phyloP scores from a whole-genome alignment of 2,797 vertebrate genomes.

The Sarcophilus harrisii region DNA sequence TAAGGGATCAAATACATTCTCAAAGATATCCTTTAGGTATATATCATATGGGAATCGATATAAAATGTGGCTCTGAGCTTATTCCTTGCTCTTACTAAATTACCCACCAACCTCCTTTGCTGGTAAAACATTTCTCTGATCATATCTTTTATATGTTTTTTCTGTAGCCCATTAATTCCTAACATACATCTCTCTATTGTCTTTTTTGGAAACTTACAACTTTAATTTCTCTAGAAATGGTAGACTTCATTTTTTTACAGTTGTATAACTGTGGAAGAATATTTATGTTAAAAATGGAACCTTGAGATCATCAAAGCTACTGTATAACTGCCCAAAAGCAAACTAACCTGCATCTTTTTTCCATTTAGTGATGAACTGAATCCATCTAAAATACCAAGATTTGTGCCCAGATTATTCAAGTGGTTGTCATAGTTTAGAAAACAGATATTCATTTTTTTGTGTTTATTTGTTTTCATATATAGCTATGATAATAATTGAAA shows the following conservation, averaged over 20 bases:
- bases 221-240: background rate
- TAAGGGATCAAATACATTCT: background rate
- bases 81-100: background rate
- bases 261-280: background rate
- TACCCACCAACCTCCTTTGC: background rate
- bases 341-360: background rate
- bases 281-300: background rate
- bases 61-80: background rate
- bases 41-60: background rate
- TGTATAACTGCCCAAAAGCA: background rate
- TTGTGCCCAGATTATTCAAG: background rate
- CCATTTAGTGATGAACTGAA: background rate
- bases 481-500: background rate
- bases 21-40: background rate
- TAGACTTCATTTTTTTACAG: background rate
- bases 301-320: background rate
- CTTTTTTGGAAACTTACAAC: background rate
- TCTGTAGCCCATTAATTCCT: background rate
- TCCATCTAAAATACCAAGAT: background rate
- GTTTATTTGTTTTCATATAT: background rate
- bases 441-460: background rate
- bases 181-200: background rate
- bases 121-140: background rate
- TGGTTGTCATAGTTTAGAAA: background rate
- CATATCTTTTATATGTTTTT: background rate